Evolutionary conservation across 1,140 invertebrate genomes (phyloP), one percentile per base, ranked within the genome.

Genomic region (Steinernema feltiae): DNA sequence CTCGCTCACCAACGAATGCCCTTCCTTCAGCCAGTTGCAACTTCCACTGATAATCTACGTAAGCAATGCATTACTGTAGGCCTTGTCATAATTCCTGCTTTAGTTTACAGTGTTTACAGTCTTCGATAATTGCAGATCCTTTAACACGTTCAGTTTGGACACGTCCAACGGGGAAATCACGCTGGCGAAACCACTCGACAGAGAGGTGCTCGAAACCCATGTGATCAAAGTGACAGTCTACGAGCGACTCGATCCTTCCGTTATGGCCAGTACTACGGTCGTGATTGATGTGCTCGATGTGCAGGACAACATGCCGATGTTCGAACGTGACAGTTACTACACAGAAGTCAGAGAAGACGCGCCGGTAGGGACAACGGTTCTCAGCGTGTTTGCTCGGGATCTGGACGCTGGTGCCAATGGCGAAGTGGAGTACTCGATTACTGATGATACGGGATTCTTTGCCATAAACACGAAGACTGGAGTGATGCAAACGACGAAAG

Each of bases 191-290:
- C 88, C 90, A 0, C 88, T 98, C 82, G 95, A 98, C 87, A 93
- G 92, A 87, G 96, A 98, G 88, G 90, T 90, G 1, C 89, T 91
- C 30, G 91, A 88, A 75, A 91, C 91, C 70, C 94, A 94, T 86
- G 94, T 98, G 86, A 92, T 98, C 83, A 93, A 94, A 1, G 92
- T 98, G 35, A 90, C 95, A 77, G 96, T 95, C 73, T 95, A 93
- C 32, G 95, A 98, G 88, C 90, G 93, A 91, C 94, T 94, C 94
- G 88, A 89, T 89, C 88, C 81, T 63, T 82, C 79, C 24, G 73
- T 82, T 18, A 80, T 80, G 31, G 75, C 83, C 7, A 82, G 75
- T 41, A 85, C 87, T 3, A 83, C 76, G 30, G 80, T 89, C 1
- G 83, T 80, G 17, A 82, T 89, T 3, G 79, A 82, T 32, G 85